Percentiles rank a stretch among this genome's conserved stretches.
These are phyloP conservation scores for Drepanosiphum platanoidis DNA, from an alignment of 2,888 invertebrate species.

Conservation along the genomic window DNA sequence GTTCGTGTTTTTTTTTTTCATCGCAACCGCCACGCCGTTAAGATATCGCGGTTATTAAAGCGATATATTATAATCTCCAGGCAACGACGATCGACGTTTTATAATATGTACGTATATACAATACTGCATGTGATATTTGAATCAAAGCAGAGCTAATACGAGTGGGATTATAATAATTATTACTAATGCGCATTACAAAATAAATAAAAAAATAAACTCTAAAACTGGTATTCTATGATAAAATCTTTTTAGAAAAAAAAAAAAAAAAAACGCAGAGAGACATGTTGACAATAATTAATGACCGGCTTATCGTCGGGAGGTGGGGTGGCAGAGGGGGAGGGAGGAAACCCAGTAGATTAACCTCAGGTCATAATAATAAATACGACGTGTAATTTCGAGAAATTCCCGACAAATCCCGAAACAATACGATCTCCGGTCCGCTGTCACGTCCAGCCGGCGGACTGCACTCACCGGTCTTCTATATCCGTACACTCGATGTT, in stretches of 20 bases:
- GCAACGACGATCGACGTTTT: background rate
- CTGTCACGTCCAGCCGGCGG: slow-evolving; percentile 40
- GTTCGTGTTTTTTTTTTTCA: too few relatives aligned
- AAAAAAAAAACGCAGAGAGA: too few relatives aligned
- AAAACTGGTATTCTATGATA: slow-evolving; percentile 37
- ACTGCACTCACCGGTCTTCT: slow-evolving; percentile 10
- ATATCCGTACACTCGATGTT: slow-evolving; percentile 19
- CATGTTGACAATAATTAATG: slow-evolving; percentile 44
- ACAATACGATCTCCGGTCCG: slow-evolving; percentile 9
- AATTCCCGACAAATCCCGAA: slow-evolving; percentile 20
- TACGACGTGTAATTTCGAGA: background rate
- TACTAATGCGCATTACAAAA: background rate
- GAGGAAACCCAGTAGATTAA: slow-evolving; percentile 10
- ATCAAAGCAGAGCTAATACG: background rate
- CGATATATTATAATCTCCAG: background rate
- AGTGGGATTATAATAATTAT: slow-evolving; percentile 3
- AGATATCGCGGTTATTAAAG: too few relatives aligned
- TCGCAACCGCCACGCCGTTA: too few relatives aligned
- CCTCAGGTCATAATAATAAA: slow-evolving; percentile 10
- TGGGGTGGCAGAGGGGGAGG: background rate
- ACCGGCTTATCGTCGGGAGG: background rate
- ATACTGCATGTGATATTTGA: background rate
- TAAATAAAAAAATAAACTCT: background rate
- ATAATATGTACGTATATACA: background rate
- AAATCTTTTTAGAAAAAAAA: slow-evolving; percentile 5